Evolutionary conservation across 2,888 invertebrate genomes (phyloP).

Genomic region (Thereva unica): DNA sequence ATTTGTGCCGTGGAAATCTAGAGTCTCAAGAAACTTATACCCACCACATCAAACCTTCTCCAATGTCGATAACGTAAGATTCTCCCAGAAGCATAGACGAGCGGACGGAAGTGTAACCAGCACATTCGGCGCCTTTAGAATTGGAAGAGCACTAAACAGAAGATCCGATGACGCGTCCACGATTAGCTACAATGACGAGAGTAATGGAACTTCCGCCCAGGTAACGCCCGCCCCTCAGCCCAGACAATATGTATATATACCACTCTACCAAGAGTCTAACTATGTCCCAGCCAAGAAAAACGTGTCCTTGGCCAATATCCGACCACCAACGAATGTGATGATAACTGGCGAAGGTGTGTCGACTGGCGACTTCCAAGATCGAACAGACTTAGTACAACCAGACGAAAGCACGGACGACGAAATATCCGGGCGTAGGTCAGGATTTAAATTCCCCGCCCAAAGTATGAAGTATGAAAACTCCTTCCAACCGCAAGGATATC

Average conservation of each 20-base stretch:
- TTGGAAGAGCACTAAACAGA: conserved; percentile 40
- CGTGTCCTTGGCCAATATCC: conserved; percentile 48
- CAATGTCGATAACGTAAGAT: conserved; percentile 53
- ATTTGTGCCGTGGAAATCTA: conserved; percentile 37
- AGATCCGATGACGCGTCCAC: conserved; percentile 38
- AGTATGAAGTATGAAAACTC: conserved; percentile 53
- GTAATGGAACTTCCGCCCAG: conserved; percentile 13
- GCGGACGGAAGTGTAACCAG: conserved; percentile 53
- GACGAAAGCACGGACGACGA: conserved; percentile 15
- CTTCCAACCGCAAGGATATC: conserved; percentile 56
- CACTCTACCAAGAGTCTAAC: conserved; percentile 46
- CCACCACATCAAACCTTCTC: conserved; percentile 56
- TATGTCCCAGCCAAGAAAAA: conserved; percentile 45
- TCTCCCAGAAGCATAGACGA: conserved; percentile 51
- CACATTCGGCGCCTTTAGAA: conserved; percentile 54
- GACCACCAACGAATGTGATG: conserved; percentile 50
- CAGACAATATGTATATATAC: conserved; percentile 55
- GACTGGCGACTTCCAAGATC: conserved; percentile 47
- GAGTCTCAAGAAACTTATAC: conserved; percentile 55
- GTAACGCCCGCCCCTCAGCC: conserved; percentile 34
- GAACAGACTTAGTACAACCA: conserved; percentile 48
- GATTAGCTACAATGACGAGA: conserved; percentile 24
- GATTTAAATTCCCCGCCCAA: conserved; percentile 57
- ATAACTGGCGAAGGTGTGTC: conserved; percentile 48
- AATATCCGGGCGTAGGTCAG: conserved; percentile 54